phyloP scores from a whole-genome alignment of 2,797 vertebrate genomes.

The Adelosebastes latens region DNA sequence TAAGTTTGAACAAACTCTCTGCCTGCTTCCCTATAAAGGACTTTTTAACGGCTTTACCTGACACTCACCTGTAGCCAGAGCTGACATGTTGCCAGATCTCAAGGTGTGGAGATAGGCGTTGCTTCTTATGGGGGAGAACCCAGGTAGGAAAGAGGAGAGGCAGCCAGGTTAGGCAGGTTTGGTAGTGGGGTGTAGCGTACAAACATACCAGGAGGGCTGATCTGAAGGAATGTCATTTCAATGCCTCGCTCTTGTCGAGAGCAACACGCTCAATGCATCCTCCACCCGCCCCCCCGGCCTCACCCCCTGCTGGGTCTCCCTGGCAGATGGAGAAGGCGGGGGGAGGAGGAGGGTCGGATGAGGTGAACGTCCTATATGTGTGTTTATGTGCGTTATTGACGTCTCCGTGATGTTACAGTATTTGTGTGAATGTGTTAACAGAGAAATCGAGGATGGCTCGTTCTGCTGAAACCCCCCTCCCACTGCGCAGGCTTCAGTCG shows the following conservation, averaged over 20 bases:
- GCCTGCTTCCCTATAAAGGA: neutral
- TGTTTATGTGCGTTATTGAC: slow-evolving; percentile 45
- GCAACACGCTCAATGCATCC: slow-evolving; percentile 47
- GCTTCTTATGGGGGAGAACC: slow-evolving; percentile 21
- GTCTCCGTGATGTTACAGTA: slow-evolving; percentile 39
- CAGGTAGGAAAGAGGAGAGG: slow-evolving; percentile 49
- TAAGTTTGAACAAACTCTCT: slow-evolving; percentile 5
- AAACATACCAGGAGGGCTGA: slow-evolving; percentile 68
- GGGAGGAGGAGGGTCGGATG: slow-evolving; percentile 24
- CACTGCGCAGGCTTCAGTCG: slow-evolving; percentile 79
- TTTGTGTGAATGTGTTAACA: slow-evolving; percentile 52
- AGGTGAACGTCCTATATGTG: slow-evolving; percentile 37
- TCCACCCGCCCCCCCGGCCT: slow-evolving; percentile 29
- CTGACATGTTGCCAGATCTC: slow-evolving; percentile 56
- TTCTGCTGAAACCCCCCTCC: slow-evolving; percentile 72
- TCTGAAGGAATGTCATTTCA: slow-evolving; percentile 80
- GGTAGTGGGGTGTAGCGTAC: slow-evolving; percentile 51
- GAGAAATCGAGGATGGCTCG: slow-evolving; percentile 78
- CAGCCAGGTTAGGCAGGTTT: slow-evolving; percentile 81
- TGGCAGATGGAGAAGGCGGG: slow-evolving; percentile 78
- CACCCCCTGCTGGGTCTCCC: slow-evolving; percentile 77
- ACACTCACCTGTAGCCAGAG: slow-evolving; percentile 44
- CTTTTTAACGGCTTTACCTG: slow-evolving; percentile 41
- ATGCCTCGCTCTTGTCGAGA: slow-evolving; percentile 66
- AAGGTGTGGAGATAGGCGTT: slow-evolving; percentile 66